Evolutionary conservation across 2,113 vertebrate genomes (phyloP).

Genomic region (Eolophus roseicapilla): DNA sequence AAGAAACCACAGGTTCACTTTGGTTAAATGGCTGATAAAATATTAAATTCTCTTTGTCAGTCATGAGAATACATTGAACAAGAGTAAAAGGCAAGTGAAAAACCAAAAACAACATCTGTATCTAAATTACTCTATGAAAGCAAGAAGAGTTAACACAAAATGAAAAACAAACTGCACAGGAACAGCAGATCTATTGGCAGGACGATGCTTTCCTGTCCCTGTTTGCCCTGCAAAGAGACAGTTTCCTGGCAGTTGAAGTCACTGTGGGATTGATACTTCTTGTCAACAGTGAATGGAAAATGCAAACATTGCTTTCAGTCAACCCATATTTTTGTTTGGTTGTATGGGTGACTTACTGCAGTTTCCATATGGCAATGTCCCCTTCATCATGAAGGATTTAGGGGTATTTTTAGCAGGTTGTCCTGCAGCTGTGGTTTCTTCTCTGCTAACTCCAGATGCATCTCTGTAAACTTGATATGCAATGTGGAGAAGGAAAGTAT

Average conservation of each 20-base stretch:
- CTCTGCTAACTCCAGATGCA: not conserved
- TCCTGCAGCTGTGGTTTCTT: not conserved
- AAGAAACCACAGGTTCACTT: not conserved
- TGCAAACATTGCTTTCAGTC: not conserved
- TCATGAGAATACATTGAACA: not conserved
- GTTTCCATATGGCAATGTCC: not conserved
- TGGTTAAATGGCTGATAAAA: not conserved
- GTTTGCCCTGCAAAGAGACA: not conserved
- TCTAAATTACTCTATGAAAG: not conserved
- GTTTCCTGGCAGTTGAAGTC: not conserved
- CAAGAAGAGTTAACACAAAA: not conserved
- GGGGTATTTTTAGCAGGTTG: not conserved
- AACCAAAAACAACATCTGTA: slow-evolving; percentile 23
- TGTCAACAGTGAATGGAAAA: not conserved
- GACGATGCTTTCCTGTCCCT: not conserved
- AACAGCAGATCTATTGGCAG: not conserved
- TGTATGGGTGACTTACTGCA: not conserved
- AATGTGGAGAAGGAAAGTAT: not conserved
- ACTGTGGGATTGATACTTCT: not conserved
- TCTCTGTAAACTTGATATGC: not conserved
- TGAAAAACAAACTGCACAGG: not conserved
- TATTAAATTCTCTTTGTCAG: not conserved
- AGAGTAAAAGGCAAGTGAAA: not conserved
- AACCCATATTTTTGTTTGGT: not conserved
- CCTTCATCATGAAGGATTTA: not conserved